phyloP scores from a whole-genome alignment of 2,797 vertebrate genomes.

The Apogon talboti region DNA sequence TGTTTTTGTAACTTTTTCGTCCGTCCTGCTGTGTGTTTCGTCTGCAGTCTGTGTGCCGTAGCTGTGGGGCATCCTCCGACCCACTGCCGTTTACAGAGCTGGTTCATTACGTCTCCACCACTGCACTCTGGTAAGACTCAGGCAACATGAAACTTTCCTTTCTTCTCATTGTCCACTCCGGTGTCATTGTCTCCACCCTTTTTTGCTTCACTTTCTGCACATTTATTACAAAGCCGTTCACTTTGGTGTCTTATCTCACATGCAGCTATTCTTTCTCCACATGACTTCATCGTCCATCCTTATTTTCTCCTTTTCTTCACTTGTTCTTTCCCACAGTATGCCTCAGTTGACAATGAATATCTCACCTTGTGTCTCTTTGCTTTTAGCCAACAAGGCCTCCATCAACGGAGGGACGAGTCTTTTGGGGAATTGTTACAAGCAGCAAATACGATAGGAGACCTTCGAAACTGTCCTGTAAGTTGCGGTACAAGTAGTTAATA shows the following conservation, averaged over 20 bases:
- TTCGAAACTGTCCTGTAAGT: constrained; percentile 95
- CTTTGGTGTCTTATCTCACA: constrained; percentile 12
- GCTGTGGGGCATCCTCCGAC: constrained; percentile 96
- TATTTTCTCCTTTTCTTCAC: constrained; percentile 11
- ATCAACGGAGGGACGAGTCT: constrained; percentile 85
- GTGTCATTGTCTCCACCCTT: constrained; percentile 4
- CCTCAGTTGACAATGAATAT: constrained; percentile 28
- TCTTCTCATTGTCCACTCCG: constrained; percentile 14
- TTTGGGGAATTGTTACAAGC: constrained; percentile 94
- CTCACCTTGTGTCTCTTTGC: neutral
- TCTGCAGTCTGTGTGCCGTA: constrained; percentile 92
- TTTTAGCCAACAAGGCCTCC: constrained; percentile 80
- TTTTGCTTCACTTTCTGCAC: constrained; percentile 18
- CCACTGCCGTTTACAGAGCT: constrained; percentile 96
- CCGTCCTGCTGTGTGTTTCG: constrained; percentile 15
- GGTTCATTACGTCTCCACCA: constrained; percentile 97
- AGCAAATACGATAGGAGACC: constrained; percentile 93
- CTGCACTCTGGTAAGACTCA: constrained; percentile 92
- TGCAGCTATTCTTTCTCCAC: neutral
- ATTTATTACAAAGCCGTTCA: constrained; percentile 26
- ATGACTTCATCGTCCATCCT: constrained; percentile 26
- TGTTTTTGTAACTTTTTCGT: constrained; percentile 22
- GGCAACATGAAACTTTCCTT: constrained; percentile 24
- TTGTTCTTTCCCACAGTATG: neutral
- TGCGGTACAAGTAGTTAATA: neutral